Evolutionary conservation across 1,140 invertebrate genomes (phyloP).

Genomic region (fruit fly (Drosophila melanogaster)): DNA sequence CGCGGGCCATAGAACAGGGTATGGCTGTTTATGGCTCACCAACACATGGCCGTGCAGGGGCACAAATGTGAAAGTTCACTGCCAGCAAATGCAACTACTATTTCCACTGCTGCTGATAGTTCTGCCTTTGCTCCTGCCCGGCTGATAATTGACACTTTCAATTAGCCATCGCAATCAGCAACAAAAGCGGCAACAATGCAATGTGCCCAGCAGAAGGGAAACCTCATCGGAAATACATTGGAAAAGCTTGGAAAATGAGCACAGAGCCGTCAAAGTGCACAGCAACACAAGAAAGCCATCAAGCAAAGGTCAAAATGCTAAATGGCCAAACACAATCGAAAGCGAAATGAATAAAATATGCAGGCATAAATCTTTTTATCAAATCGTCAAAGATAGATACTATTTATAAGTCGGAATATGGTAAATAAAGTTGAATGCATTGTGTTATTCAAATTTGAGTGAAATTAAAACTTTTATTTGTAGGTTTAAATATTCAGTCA

Average conservation of each 20-base stretch:
- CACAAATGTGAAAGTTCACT: constrained; percentile 72
- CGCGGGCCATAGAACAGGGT: constrained; percentile 12
- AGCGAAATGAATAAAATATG: constrained; percentile 1
- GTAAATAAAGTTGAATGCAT: background rate
- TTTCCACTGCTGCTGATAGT: no score
- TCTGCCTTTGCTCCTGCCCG: background rate
- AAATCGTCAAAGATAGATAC: background rate
- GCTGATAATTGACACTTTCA: constrained; percentile 67
- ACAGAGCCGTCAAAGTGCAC: constrained; percentile 2
- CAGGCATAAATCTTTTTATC: no score
- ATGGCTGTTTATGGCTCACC: background rate
- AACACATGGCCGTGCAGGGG: constrained; percentile 3
- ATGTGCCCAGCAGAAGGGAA: constrained; percentile 24
- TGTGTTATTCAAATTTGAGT: no score
- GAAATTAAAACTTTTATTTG: no score
- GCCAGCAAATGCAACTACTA: constrained; percentile 16
- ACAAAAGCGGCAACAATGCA: constrained; percentile 29
- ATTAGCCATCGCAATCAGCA: constrained; percentile 57
- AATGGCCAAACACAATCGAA: constrained; percentile 19
- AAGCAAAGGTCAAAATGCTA: constrained; percentile 58
- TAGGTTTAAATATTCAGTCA: no score
- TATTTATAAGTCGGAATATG: background rate
- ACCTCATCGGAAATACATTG: constrained; percentile 37
- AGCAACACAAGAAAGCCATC: constrained; percentile 27
- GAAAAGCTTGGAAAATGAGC: constrained; percentile 18